Conservation (phyloP, 2,888 invertebrate species). For the Leptinotarsa haldemani region DNA sequence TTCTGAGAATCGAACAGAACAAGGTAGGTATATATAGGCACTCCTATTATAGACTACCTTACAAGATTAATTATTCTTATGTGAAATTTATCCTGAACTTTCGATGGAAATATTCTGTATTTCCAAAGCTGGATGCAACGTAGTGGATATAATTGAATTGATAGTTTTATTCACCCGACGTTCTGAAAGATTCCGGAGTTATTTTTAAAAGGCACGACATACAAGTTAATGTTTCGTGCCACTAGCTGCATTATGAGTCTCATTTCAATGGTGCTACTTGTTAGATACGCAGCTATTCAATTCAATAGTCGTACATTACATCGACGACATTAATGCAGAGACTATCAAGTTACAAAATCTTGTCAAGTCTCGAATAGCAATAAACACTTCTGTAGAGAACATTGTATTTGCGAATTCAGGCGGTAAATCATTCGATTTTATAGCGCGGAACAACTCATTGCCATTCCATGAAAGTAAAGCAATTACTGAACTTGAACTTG, state of each 20-base stretch:
- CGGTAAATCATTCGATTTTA: slow-evolving; percentile 23
- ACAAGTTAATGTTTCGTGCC: slow-evolving; percentile 10
- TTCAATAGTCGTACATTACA: slow-evolving; percentile 15
- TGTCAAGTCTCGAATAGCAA: slow-evolving; percentile 18
- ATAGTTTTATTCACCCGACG: slow-evolving; percentile 27
- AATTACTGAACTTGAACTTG: slow-evolving; percentile 19
- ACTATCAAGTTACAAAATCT: slow-evolving; percentile 22
- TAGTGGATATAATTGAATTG: slow-evolving; percentile 20
- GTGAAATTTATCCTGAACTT: slow-evolving; percentile 17
- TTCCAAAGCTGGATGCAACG: slow-evolving; percentile 22
- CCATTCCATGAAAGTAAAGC: slow-evolving; percentile 20
- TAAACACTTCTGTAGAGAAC: slow-evolving; percentile 28
- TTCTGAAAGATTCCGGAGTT: slow-evolving; percentile 9
- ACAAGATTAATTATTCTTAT: slow-evolving; percentile 12
- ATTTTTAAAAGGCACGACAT: slow-evolving; percentile 13
- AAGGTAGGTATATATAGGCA: not conserved
- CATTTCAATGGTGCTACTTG: slow-evolving; percentile 21
- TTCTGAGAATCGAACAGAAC: not conserved
- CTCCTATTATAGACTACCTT: slow-evolving; percentile 6
- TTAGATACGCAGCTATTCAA: slow-evolving; percentile 18
- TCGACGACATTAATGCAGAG: slow-evolving; percentile 12
- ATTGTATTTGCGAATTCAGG: slow-evolving; percentile 3
- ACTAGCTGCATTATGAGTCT: slow-evolving; percentile 1
- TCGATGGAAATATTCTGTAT: slow-evolving; percentile 6
- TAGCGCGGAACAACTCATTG: slow-evolving; percentile 20